A percentile compares a stretch with the other conserved stretches of the same genome.
phyloP scores from a whole-genome alignment of 2,888 invertebrate species.

The Protonemura montana region DNA sequence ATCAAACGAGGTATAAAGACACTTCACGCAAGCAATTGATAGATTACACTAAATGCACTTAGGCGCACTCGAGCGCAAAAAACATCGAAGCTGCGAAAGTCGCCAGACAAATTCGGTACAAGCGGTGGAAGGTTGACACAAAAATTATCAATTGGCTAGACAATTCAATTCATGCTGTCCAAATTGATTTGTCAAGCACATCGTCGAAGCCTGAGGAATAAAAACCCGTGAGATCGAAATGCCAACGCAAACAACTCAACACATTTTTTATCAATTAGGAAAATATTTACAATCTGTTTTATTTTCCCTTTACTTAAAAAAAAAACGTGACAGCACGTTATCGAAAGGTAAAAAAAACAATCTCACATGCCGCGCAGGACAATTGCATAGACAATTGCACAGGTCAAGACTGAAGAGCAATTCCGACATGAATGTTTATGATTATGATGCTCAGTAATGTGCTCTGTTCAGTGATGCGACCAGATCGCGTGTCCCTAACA shows the following conservation, averaged over 20 bases:
- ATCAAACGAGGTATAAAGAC: not conserved
- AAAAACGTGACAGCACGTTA: not conserved
- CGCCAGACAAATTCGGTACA: not conserved
- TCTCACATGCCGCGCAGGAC: not conserved
- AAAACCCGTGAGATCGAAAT: not conserved
- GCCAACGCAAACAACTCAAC: not conserved
- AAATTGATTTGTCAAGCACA: not conserved
- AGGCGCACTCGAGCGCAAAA: not conserved
- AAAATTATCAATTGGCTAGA: not conserved
- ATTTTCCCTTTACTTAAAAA: not conserved
- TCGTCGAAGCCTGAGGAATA: not conserved
- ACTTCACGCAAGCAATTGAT: not conserved
- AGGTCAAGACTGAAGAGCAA: not conserved
- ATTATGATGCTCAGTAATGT: not conserved
- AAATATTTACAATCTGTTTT: not conserved
- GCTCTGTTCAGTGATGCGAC: not conserved
- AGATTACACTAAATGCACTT: not conserved
- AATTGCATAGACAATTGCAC: not conserved
- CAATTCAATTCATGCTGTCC: not conserved
- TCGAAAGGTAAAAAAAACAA: not conserved
- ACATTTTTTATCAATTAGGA: not conserved
- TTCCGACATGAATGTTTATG: not conserved
- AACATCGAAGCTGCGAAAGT: not conserved
- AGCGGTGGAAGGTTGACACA: constrained; percentile 4
- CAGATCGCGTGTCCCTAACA: not conserved